Evolutionary conservation across 2,113 vertebrate genomes (phyloP).

Genomic region (Thalassarche chlororhynchos): DNA sequence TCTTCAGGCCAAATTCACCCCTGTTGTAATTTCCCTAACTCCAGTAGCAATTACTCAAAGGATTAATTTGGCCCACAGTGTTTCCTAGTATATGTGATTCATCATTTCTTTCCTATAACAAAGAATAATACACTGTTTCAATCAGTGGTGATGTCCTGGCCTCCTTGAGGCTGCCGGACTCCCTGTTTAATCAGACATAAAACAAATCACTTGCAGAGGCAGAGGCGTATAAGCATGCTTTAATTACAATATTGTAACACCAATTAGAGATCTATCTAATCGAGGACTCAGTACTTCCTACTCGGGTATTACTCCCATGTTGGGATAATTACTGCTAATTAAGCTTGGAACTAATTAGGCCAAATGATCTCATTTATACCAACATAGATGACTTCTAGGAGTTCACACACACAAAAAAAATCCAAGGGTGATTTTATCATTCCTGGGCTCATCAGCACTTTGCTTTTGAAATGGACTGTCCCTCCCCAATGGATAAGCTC

Average conservation of each 20-base stretch:
- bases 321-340: conserved; percentile 91
- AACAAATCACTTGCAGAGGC: conserved; percentile 82
- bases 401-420: conserved; percentile 58
- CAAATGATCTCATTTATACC: conserved; percentile 89
- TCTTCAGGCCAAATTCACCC: conserved; percentile 59
- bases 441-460: conserved; percentile 65
- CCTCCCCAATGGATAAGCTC: background rate
- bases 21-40: conserved; percentile 56
- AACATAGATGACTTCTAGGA: conserved; percentile 85
- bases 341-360: conserved; percentile 89
- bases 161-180: conserved; percentile 80
- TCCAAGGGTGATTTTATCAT: conserved; percentile 72
- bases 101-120: conserved; percentile 60
- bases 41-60: conserved; percentile 57
- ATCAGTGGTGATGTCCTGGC: conserved; percentile 69
- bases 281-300: conserved; percentile 85
- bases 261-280: conserved; percentile 89
- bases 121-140: conserved; percentile 56
- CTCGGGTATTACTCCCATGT: conserved; percentile 88
- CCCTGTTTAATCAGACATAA: conserved; percentile 87
- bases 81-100: conserved; percentile 58
- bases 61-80: conserved; percentile 63
- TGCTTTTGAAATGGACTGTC: conserved; percentile 25
- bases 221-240: conserved; percentile 83
- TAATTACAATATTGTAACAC: conserved; percentile 90